These are phyloP conservation scores for Scopus umbretta DNA, from an alignment of 2,113 vertebrate genomes.

Conservation along the genomic window DNA sequence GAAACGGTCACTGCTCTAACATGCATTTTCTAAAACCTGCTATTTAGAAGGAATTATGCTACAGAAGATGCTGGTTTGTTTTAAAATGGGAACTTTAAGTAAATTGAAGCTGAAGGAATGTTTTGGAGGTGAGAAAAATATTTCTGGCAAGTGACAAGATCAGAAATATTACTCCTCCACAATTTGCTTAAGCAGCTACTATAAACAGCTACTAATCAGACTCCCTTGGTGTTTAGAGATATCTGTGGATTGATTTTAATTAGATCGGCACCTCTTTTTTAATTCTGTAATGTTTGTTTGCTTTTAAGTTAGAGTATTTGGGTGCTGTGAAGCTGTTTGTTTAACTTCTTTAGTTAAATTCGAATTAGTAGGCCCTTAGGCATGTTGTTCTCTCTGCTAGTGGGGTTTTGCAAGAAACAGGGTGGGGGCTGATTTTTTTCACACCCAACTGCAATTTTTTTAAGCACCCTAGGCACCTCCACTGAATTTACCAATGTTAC, in stretches of 20 bases:
- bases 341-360: not conserved
- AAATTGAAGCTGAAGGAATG: not conserved
- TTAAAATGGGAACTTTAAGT: not conserved
- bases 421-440: not conserved
- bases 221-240: not conserved
- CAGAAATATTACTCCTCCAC: not conserved
- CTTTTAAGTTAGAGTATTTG: not conserved
- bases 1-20: not conserved
- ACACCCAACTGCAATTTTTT: not conserved
- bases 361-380: not conserved
- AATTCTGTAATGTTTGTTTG: conserved; percentile 30
- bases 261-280: conserved; percentile 35
- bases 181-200: conserved; percentile 31
- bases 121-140: not conserved
- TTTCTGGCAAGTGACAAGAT: not conserved
- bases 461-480: not conserved
- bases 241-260: conserved; percentile 34
- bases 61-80: not conserved
- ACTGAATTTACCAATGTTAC: not conserved
- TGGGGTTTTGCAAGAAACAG: not conserved
- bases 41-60: not conserved
- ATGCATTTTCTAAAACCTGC: not conserved
- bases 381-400: not conserved
- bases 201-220: conserved; percentile 39
- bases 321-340: not conserved